These are phyloP conservation scores for Notothenia coriiceps DNA, from an alignment of 2,113 vertebrate genomes.

Conservation along the genomic window DNA sequence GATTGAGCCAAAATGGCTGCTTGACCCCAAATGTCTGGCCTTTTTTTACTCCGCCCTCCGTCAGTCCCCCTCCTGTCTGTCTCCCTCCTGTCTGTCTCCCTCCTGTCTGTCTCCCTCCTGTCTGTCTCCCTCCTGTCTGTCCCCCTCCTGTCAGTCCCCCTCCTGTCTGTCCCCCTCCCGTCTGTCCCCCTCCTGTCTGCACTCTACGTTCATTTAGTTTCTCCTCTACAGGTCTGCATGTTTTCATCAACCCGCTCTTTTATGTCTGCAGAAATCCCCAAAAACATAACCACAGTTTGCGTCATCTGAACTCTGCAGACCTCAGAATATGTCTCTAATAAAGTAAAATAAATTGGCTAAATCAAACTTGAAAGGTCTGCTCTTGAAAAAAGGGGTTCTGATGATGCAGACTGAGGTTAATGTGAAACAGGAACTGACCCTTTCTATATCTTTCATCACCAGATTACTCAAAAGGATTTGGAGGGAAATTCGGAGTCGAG, in stretches of 20 bases:
- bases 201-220: background rate
- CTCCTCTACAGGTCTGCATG: constrained; percentile 64
- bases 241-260: constrained; percentile 14
- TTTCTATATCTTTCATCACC: constrained; percentile 15
- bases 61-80: too few species aligned
- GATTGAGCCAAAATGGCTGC: background rate
- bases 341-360: background rate
- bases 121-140: too few species aligned
- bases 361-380: background rate
- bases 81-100: too few species aligned
- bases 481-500: constrained; percentile 96
- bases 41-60: background rate
- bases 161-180: background rate
- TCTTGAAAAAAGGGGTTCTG: background rate
- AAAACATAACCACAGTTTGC: constrained; percentile 22
- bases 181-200: constrained; percentile 5
- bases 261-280: background rate
- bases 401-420: constrained; percentile 12
- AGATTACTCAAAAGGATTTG: constrained; percentile 97
- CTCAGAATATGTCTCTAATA: background rate
- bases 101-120: too few species aligned
- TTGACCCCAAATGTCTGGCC: background rate
- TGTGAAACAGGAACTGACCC: background rate
- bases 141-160: too few species aligned
- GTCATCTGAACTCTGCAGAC: constrained; percentile 17